Base-by-base conservation (phyloP, 2,888 invertebrate genomes). In the Lymantria monacha region DNA sequence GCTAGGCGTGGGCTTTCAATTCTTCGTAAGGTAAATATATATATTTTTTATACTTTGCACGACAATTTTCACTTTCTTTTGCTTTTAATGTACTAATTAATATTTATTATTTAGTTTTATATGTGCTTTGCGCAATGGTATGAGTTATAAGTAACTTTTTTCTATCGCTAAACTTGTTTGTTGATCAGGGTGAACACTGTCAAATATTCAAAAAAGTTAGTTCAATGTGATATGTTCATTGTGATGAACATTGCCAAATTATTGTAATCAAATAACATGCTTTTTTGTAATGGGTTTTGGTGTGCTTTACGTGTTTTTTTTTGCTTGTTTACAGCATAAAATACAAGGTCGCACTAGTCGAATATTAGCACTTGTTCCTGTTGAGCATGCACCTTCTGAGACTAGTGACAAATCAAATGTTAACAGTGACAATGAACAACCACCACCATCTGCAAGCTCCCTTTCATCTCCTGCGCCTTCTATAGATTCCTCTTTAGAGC, bases 331-430 rank as follows among this genome's bases (percentile, higher is more conserved):
- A 55, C 51, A 55, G 55, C 48, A 51, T 55, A 55, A 48, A 11
- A 22, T 43, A 31, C 55, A 51, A 48, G 53, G 53, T 41, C 59
- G 55, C 53, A 51, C 48, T 41, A 46, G 42, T 46, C 55, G 48
- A 49, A 55, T 59, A 50, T 55, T 58, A 45, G 58, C 52, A 37
- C 55, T 59, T 55, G 53, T 55, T 31, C 55, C 58, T 46, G 50
- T 52, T 48, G 49, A 59, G 44, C 55, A 55, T 55, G 55, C 58
- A 41, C 55, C 58, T 41, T 55, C 55, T 44, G 58, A 59, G 47
- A 52, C 55, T 37, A 55, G 53, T 52, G 53, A 53, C 42, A 50
- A 42, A 41, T 56, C 56, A 30, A 49, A 22, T 22, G 22, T 22
- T 22, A 49, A 53, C 48, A 53, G 44, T 48, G 50, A 56, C 13